Evolutionary conservation across 2,797 vertebrate genomes (phyloP).

Genomic region (Pseudochromis fuscus): DNA sequence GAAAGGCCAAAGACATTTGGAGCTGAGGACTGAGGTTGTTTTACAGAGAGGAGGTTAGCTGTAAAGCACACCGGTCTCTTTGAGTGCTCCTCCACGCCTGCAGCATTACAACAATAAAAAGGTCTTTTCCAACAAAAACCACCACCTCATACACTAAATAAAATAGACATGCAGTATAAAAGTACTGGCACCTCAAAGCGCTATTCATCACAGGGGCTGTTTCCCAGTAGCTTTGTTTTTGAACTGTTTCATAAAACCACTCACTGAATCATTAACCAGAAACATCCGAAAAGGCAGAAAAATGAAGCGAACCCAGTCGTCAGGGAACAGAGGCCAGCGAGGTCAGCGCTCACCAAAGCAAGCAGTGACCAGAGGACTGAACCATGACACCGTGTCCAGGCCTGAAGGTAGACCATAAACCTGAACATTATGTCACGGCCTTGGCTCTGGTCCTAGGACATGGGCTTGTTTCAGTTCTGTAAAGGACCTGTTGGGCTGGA

Average conservation of each 20-base stretch:
- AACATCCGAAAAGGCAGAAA: conserved; percentile 39
- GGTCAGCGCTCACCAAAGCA: conserved; percentile 45
- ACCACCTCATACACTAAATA: conserved; percentile 60
- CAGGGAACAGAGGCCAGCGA: conserved; percentile 20
- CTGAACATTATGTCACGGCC: conserved; percentile 41
- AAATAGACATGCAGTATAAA: conserved; percentile 60
- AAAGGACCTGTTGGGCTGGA: conserved; percentile 58
- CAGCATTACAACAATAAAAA: conserved; percentile 58
- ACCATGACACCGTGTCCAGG: conserved; percentile 47
- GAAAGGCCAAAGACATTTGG: conserved; percentile 38
- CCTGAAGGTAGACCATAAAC: conserved; percentile 51
- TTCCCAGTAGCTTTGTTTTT: conserved; percentile 64
- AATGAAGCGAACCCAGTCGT: conserved; percentile 35
- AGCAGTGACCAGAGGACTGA: conserved; percentile 49
- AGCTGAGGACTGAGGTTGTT: conserved; percentile 27
- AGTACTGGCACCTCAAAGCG: conserved; percentile 33
- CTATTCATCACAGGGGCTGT: conserved; percentile 56
- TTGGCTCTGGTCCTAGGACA: conserved; percentile 52
- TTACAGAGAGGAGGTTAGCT: conserved; percentile 45
- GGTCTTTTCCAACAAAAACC: conserved; percentile 49
- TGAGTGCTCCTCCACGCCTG: conserved; percentile 32
- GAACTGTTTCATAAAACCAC: conserved; percentile 52
- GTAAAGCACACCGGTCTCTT: conserved; percentile 50
- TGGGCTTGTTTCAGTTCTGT: conserved; percentile 50
- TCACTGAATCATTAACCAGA: conserved; percentile 63